Evolutionary conservation across 2,113 vertebrate genomes (phyloP), one percentile per base, ranked within the genome.

Genomic region (Lophura nycthemera): DNA sequence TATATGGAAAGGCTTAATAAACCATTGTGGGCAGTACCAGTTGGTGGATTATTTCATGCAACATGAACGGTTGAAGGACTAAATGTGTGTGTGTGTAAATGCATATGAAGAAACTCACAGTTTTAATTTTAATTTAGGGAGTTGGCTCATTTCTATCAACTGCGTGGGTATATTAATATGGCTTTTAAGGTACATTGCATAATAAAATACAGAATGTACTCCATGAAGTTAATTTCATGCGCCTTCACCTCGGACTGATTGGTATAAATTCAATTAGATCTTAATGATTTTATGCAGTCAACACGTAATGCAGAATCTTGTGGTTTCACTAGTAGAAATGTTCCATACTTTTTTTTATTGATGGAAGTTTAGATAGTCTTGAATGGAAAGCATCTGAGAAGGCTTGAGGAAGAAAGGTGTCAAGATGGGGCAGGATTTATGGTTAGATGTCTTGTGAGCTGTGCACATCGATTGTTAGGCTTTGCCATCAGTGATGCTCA

Each of bases 231-330:
- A 72, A 82, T 93, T 88, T 91, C 80, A 4, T 90, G 86, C 73
- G 43, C 73, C 76, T 88, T 95, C 92, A 93, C 80, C 65, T 86
- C 13, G 0, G 48, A 56, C 88, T 91, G 89, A 90, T 90, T 72
- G 83, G 69, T 54, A 2, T 48, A 48, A 95, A 93, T 95, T 83
- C 84, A 83, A 90, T 86, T 45, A 75, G 6, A 70, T 71, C 42
- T 65, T 81, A 22, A 69, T 78, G 32, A 48, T 93, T 94, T 86
- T 69, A 20, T 30, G 47, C 61, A 65, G 73, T 64, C 80, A 74
- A 34, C 24, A 20, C 1, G 14, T 4, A 38, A 63, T 13, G n/a
- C 59, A 43, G 13, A 85, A 60, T 32, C 64, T 30, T 10, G 15
- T 38, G 78, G 8, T 32, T 75, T 78, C 50, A 7, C 43, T 24